These are phyloP conservation scores for Phrynosoma platyrhinos DNA, from an alignment of 2,113 vertebrate genomes.

Conservation along the genomic window DNA sequence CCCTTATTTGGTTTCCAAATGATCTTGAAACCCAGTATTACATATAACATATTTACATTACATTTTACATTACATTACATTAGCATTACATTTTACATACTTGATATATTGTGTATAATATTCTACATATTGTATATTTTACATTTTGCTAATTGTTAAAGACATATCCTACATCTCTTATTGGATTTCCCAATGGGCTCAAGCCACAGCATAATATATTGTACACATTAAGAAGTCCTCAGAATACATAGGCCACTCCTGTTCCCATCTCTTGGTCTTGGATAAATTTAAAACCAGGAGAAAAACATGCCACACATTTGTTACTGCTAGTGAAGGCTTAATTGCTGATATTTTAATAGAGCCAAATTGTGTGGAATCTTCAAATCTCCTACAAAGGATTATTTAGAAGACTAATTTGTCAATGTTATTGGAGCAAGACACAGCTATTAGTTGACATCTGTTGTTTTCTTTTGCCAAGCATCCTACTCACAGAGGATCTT, in stretches of 20 bases:
- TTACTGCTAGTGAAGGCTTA: neutral
- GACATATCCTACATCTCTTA: neutral
- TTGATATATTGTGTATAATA: too few relatives aligned
- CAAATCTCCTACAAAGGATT: neutral
- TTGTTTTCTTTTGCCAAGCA: conserved; percentile 10
- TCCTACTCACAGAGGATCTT: neutral
- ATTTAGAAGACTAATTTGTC: neutral
- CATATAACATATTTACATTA: too few relatives aligned
- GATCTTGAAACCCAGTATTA: too few relatives aligned
- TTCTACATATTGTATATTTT: too few relatives aligned
- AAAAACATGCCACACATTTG: neutral
- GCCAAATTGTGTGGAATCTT: neutral
- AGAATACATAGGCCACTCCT: neutral
- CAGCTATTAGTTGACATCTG: neutral
- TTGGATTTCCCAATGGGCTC: neutral
- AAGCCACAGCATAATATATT: neutral
- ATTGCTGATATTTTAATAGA: neutral
- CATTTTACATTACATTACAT: too few relatives aligned
- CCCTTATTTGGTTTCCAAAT: too few relatives aligned
- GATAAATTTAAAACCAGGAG: neutral
- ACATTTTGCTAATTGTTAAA: neutral
- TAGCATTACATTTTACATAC: too few relatives aligned
- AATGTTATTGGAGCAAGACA: neutral
- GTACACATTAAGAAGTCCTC: neutral
- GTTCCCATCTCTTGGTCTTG: neutral